Evolutionary conservation across 2,113 vertebrate genomes (phyloP), one percentile per base, ranked within the genome.

Genomic region (Elaphurus davidianus): DNA sequence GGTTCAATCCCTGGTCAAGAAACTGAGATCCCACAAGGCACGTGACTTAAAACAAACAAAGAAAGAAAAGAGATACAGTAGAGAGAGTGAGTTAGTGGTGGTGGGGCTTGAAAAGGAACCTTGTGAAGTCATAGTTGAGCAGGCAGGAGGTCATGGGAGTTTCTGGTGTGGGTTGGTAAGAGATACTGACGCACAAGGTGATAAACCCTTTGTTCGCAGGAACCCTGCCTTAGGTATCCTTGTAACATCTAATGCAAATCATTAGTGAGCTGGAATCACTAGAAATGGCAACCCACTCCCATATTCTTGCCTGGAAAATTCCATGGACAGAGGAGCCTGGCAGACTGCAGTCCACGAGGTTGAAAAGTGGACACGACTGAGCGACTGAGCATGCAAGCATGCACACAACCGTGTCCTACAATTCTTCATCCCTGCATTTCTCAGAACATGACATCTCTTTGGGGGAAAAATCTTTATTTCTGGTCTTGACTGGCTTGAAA

Each of bases 331-430:
- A 76, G 36, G 12, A 76, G 12, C 71, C 71, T 43, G 21, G 71
- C 23, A 25, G 36, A 43, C 71, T 76, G 36, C 6, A 74, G 71
- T 25, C 21, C 71, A 27, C 0, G 6, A 25, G 23, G 21, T 43
- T 27, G 36, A 23, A 76, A 43, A 76, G 36, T 1, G 6, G 71
- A 76, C 36, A 43, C 1, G 21, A 74, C 67, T 36, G n/a, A 71
- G 64, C 1, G n/a, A 40, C 19, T 25, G 71, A 76, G 71, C 21
- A 5, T 0, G 1, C 9, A 71, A 23, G n/a, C 19, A 19, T 0
- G 5, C 36, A 16, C 6, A 27, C 36, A 14, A 47, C 40, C 9
- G 5, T 23, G 17, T 87, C 52, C 10, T 25, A 28, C 33, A 62
- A 55, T 83, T 71, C 36, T 9, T 67, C 2, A 5, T 14, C 21